Evolutionary conservation across 2,113 vertebrate genomes (phyloP).

Genomic region (Egretta garzetta): DNA sequence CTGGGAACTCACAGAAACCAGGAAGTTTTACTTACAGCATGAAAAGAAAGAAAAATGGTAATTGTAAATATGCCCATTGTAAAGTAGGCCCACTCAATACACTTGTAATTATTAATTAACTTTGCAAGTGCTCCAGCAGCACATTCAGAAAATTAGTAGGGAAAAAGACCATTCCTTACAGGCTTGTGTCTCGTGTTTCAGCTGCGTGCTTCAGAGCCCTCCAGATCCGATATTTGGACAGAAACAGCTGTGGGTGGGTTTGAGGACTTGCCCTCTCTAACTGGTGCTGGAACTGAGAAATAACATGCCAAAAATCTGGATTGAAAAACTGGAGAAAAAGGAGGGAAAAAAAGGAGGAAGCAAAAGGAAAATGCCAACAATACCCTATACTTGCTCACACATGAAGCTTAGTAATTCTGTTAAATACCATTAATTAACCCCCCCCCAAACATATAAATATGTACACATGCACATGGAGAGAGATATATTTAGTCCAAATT

Average conservation of each 20-base stretch:
- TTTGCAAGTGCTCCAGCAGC: not conserved
- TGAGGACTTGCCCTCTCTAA: not conserved
- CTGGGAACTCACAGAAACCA: not conserved
- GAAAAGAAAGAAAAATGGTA: not conserved
- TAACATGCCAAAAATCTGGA: not conserved
- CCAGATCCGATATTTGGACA: rapidly evolving
- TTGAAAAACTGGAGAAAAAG: not conserved
- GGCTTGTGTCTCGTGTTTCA: not conserved
- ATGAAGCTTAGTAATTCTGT: not conserved
- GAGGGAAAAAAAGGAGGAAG: not conserved
- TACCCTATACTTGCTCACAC: not conserved
- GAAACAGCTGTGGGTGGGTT: not conserved
- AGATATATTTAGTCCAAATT: not conserved
- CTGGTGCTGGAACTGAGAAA: not conserved
- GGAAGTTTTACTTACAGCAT: not conserved
- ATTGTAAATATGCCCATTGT: not conserved
- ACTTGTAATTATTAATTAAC: not conserved
- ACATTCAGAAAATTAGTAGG: not conserved
- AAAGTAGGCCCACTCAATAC: not conserved
- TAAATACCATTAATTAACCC: not conserved
- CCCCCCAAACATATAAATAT: not conserved
- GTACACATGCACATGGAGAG: not conserved
- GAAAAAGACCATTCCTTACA: not conserved
- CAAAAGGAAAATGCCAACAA: not conserved
- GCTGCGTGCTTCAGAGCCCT: not conserved